Conservation (phyloP, 1,140 invertebrate genomes). For the Bombus cullumanus region DNA sequence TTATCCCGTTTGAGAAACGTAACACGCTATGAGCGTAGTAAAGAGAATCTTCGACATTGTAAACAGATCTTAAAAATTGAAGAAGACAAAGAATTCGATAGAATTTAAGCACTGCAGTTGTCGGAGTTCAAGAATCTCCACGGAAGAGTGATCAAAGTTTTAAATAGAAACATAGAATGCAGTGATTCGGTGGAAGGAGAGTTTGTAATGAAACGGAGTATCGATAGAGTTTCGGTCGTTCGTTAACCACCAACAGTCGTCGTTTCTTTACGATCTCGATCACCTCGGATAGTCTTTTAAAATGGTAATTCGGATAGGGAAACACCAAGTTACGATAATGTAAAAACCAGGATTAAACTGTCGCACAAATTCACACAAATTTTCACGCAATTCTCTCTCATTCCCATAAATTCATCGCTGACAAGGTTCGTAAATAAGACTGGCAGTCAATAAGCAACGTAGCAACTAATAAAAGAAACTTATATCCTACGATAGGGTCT, state of each 20-base stretch:
- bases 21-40: too few relatives aligned
- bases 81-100: background rate
- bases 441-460: background rate
- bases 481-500: background rate
- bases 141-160: background rate
- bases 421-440: background rate
- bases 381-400: background rate
- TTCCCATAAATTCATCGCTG: background rate
- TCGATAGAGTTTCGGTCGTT: too few relatives aligned
- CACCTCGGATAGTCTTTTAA: background rate
- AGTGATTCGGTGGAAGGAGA: background rate
- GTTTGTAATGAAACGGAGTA: background rate
- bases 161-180: background rate
- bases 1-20: too few relatives aligned
- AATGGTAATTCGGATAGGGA: too few relatives aligned
- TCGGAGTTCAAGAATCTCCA: too few relatives aligned
- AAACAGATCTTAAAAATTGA: background rate
- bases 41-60: too few relatives aligned
- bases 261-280: too few relatives aligned
- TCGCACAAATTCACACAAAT: too few relatives aligned
- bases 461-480: conserved; percentile 31
- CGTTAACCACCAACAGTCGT: too few relatives aligned
- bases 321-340: too few relatives aligned
- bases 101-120: background rate
- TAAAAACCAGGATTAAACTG: too few relatives aligned